These are phyloP conservation scores for Camponotus vicinus DNA, from an alignment of 1,140 invertebrate genomes.

Conservation along the genomic window DNA sequence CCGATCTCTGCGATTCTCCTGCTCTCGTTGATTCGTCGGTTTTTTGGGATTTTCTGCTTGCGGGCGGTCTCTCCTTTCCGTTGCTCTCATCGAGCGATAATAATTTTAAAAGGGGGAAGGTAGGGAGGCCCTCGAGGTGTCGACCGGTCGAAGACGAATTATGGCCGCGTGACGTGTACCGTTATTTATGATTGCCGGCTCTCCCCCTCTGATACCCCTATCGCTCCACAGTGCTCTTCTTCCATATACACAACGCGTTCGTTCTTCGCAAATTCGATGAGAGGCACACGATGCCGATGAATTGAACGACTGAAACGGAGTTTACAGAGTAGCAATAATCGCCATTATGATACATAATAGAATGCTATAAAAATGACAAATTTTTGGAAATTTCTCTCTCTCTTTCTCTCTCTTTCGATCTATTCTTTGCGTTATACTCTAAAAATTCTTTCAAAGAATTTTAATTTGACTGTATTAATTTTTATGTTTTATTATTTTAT, in stretches of 20 bases:
- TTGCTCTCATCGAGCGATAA: slow-evolving; percentile 63
- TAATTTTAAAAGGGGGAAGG: slow-evolving; percentile 67
- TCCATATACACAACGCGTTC: slow-evolving; percentile 29
- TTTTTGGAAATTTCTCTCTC: slow-evolving; percentile 1
- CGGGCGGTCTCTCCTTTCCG: slow-evolving; percentile 32
- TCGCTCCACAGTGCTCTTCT: slow-evolving; percentile 42
- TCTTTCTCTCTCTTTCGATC: too few species aligned
- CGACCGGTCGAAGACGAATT: slow-evolving; percentile 77
- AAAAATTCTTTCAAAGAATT: background rate
- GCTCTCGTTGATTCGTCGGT: slow-evolving; percentile 50
- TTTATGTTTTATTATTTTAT: background rate
- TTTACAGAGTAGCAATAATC: slow-evolving; percentile 41
- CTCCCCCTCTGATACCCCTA: slow-evolving; percentile 30
- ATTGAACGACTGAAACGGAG: slow-evolving; percentile 40
- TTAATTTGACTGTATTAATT: background rate
- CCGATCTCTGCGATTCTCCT: slow-evolving; percentile 34
- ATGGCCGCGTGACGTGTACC: slow-evolving; percentile 70
- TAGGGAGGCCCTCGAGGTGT: slow-evolving; percentile 64
- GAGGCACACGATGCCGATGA: slow-evolving; percentile 39
- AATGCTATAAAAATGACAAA: slow-evolving; percentile 37
- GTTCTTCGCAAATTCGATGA: slow-evolving; percentile 39
- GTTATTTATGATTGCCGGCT: slow-evolving; percentile 73
- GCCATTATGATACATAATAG: slow-evolving; percentile 7
- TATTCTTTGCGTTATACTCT: background rate
- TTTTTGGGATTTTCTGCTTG: slow-evolving; percentile 42